Evolutionary conservation across 2,113 vertebrate genomes (phyloP), one percentile per base, ranked within the genome.

Genomic region (Lucifuga dentata): DNA sequence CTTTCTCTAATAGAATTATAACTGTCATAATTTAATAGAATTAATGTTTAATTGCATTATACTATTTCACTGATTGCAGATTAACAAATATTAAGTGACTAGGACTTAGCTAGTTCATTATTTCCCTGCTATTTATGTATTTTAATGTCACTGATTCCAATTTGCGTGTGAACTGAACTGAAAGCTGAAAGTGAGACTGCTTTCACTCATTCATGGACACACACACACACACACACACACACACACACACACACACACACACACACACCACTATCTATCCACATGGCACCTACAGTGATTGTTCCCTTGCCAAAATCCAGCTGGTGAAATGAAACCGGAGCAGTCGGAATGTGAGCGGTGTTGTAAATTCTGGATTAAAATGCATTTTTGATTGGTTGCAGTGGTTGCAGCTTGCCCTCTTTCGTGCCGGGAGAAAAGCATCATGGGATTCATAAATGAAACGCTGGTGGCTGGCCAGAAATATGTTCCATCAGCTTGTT

Each of bases 311-410:
- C 80, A 87, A 72, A 83, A 68, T 82, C 73, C 87, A 87, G 87
- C 79, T 90, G 83, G 78, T 65, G 80, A 80, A 79, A 63, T 85
- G 73, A 87, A 90, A 85, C 36, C 41, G 19, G 78, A 89, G 68
- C 81, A 26, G 57, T 36, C 29, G 71, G 83, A 90, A 88, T 84
- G 77, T 78, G 82, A 85, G 86, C 50, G 12, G 26, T 40, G 78
- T 82, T 90, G 85, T 86, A 91, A 68, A 83, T 70, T 87, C 62
- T 59, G 68, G 65, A 61, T 69, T 76, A 68, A 72, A 83, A 86
- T 70, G 81, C 62, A 50, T 63, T 90, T 89, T 77, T 91, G 89
- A 90, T 92, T 89, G 85, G 88, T 82, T 91, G 83, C 90, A 91
- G 80, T 81, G 84, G 71, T 85, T 89, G 81, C 79, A 84, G 75